A percentile compares a stretch with the other conserved stretches of the same genome.
These are phyloP conservation scores for Aurelia coerulea DNA, from an alignment of 30 jellyfish, hydroid and myxozoan genomes.

Conservation along the genomic window DNA sequence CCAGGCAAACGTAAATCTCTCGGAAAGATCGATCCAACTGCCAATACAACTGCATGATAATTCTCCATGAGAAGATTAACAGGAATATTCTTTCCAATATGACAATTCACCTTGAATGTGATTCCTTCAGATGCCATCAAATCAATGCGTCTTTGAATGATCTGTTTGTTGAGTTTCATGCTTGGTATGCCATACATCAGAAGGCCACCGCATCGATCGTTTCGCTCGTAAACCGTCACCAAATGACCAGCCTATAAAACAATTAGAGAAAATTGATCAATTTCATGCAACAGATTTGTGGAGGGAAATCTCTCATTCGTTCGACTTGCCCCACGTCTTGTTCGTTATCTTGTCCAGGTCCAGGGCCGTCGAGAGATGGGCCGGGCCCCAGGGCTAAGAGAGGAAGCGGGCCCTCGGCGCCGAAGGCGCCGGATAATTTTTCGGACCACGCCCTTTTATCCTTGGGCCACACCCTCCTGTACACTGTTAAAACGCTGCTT, in stretches of 20 bases:
- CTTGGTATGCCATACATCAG: conserved; percentile 86
- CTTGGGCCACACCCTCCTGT: no score
- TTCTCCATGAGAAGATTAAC: conserved; percentile 37
- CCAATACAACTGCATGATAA: conserved; percentile 70
- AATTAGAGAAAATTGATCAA: neutral
- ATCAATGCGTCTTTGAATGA: conserved; percentile 71
- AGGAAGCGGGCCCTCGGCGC: no score
- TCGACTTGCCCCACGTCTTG: no score
- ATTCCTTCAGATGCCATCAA: conserved; percentile 78
- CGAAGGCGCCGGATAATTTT: no score
- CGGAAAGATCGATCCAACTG: conserved; percentile 77
- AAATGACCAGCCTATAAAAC: conserved; percentile 78
- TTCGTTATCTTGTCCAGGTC: no score
- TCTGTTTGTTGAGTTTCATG: conserved; percentile 80
- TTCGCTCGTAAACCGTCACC: conserved; percentile 80
- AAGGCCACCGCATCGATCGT: conserved; percentile 89
- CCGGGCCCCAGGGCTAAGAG: no score
- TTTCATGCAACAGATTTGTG: no score
- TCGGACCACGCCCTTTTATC: no score
- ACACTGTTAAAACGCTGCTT: no score
- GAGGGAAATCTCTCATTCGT: no score
- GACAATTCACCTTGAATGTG: conserved; percentile 44
- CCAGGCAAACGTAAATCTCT: conserved; percentile 83
- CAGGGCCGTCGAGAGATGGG: no score
- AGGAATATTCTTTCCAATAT: conserved; percentile 54